Evolutionary conservation across 1,140 invertebrate genomes (phyloP).

Genomic region (Tetramorium parvispinum): DNA sequence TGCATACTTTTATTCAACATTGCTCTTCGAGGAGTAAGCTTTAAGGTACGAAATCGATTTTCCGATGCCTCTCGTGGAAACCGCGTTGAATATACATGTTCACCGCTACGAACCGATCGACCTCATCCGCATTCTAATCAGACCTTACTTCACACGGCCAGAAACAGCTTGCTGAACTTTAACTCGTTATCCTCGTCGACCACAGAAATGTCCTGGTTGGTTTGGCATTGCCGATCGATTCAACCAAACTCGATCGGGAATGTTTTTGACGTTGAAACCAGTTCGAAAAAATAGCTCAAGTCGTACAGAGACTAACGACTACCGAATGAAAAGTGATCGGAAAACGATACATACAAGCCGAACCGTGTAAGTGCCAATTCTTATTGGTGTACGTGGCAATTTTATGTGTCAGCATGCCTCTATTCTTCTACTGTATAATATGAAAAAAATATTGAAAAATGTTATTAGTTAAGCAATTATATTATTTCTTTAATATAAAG

Average conservation of each 20-base stretch:
- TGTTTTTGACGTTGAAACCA: conserved; percentile 62
- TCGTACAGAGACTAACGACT: conserved; percentile 35
- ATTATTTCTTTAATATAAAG: background rate
- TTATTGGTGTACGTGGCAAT: background rate
- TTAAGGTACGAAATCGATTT: conserved; percentile 73
- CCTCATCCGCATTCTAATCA: conserved; percentile 79
- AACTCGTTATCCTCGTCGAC: conserved; percentile 75
- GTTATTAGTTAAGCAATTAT: background rate
- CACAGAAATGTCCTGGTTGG: conserved; percentile 68
- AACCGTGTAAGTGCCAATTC: background rate
- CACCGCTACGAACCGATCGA: conserved; percentile 68
- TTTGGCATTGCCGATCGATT: conserved; percentile 67
- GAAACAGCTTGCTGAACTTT: conserved; percentile 77
- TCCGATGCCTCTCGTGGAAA: conserved; percentile 63
- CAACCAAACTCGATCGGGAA: conserved; percentile 57
- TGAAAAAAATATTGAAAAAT: background rate
- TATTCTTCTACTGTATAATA: background rate
- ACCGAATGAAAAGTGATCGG: conserved; percentile 32
- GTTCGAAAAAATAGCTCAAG: conserved; percentile 48
- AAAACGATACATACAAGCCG: conserved; percentile 21
- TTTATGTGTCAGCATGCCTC: background rate
- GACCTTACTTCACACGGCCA: conserved; percentile 74
- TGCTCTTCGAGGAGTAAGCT: conserved; percentile 53
- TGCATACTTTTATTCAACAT: conserved; percentile 61
- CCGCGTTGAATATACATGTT: conserved; percentile 76